Conservation (phyloP, 1,140 invertebrate species). For the Eufriesea mexicana region DNA sequence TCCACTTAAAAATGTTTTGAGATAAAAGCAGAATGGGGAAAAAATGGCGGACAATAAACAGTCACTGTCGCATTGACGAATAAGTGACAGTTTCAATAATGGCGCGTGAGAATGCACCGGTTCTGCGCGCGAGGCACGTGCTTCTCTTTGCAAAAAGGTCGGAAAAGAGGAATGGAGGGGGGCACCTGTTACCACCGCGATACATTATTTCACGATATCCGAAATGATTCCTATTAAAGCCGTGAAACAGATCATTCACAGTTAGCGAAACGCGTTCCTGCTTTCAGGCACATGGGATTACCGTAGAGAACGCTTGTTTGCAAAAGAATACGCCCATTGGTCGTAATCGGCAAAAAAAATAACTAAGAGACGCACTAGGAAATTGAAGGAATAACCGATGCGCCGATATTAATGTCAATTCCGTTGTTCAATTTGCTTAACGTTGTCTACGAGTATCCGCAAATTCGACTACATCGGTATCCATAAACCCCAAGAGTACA, state of each 20-base stretch:
- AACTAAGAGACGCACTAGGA: neutral
- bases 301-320: conserved; percentile 16
- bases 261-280: conserved; percentile 6
- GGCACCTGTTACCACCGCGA: conserved; percentile 55
- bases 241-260: neutral
- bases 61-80: neutral
- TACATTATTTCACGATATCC: conserved; percentile 28
- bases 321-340: conserved; percentile 49
- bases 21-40: neutral
- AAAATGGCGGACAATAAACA: neutral
- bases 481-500: too few species aligned
- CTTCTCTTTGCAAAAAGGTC: conserved; percentile 52
- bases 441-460: neutral
- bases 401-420: neutral
- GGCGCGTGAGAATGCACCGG: neutral
- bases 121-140: conserved; percentile 45
- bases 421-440: neutral
- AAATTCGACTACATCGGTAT: neutral
- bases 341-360: neutral
- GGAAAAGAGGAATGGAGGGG: conserved; percentile 18
- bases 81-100: neutral
- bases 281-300: conserved; percentile 39
- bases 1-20: neutral
- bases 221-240: conserved; percentile 1
- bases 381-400: neutral